Conservation (phyloP, 2,797 vertebrate species). For the Peromyscus nudipes region DNA sequence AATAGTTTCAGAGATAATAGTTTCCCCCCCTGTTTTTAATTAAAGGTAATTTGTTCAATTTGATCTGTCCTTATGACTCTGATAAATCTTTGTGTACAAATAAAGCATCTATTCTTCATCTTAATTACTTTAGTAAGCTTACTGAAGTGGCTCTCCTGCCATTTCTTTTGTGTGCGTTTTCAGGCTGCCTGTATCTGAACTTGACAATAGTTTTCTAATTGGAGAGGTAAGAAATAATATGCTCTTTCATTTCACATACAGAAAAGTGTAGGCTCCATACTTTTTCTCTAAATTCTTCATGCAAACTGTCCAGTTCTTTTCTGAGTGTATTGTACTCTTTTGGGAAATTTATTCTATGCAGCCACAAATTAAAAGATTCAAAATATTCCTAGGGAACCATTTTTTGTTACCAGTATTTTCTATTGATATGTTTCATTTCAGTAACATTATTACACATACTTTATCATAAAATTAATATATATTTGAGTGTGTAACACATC, state of each 20-base stretch:
- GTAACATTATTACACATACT: not conserved
- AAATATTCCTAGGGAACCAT: not conserved
- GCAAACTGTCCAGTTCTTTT: not conserved
- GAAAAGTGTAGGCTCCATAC: not conserved
- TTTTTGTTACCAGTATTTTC: not conserved
- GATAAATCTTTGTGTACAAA: not conserved
- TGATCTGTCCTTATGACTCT: not conserved
- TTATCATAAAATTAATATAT: not conserved
- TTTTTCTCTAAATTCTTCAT: not conserved
- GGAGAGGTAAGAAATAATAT: not conserved
- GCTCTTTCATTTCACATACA: not conserved
- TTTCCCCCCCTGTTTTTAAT: not conserved
- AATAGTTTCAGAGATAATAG: not conserved
- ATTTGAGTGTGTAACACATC: not conserved
- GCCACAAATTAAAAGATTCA: not conserved
- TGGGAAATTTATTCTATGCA: not conserved
- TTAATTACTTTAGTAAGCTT: not conserved
- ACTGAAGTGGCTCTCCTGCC: not conserved
- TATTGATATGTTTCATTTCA: not conserved
- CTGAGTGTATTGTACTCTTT: not conserved
- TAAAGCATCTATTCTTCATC: not conserved
- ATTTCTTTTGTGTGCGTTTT: not conserved
- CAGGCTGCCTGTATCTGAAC: not conserved
- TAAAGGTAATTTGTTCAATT: not conserved
- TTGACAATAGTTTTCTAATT: not conserved